Conservation (phyloP, 2,888 invertebrate genomes). For the Hydraecia micacea region DNA sequence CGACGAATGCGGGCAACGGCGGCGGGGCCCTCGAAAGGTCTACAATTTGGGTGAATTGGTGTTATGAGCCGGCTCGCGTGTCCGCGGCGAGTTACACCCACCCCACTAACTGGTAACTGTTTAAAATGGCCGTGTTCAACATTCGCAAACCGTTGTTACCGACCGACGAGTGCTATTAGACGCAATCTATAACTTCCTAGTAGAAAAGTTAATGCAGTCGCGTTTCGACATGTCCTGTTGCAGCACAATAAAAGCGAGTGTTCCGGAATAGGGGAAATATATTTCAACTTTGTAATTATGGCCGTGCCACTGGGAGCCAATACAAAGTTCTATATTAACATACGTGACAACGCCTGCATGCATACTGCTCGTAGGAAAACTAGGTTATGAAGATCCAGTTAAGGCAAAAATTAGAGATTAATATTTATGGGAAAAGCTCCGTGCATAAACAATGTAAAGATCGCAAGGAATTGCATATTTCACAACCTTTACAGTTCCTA, state of each 20-base stretch:
- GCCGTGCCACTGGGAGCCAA: conserved; percentile 19
- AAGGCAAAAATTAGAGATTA: not conserved
- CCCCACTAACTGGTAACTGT: conserved; percentile 66
- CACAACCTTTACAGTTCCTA: conserved; percentile 28
- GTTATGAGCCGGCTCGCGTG: conserved; percentile 73
- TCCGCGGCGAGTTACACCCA: conserved; percentile 66
- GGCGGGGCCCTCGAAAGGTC: conserved; percentile 52
- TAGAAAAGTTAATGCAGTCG: conserved; percentile 33
- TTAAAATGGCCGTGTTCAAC: conserved; percentile 75
- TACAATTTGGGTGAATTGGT: conserved; percentile 70
- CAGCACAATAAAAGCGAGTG: conserved; percentile 28
- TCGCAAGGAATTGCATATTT: conserved; percentile 41
- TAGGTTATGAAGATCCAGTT: conserved; percentile 4
- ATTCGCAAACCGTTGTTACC: conserved; percentile 59
- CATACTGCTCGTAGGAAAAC: conserved; percentile 10
- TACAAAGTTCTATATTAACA: conserved; percentile 34
- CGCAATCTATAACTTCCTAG: conserved; percentile 45
- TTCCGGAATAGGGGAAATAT: conserved; percentile 34
- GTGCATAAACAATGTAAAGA: conserved; percentile 33
- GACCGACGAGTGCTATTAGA: conserved; percentile 58
- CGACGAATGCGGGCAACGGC: conserved; percentile 49
- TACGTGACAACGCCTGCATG: conserved; percentile 14
- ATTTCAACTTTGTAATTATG: conserved; percentile 44
- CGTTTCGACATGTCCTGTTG: conserved; percentile 36
- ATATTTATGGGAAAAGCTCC: conserved; percentile 27